Evolutionary conservation across 2,113 vertebrate species (phyloP).

Genomic region (Centrocercus urophasianus): DNA sequence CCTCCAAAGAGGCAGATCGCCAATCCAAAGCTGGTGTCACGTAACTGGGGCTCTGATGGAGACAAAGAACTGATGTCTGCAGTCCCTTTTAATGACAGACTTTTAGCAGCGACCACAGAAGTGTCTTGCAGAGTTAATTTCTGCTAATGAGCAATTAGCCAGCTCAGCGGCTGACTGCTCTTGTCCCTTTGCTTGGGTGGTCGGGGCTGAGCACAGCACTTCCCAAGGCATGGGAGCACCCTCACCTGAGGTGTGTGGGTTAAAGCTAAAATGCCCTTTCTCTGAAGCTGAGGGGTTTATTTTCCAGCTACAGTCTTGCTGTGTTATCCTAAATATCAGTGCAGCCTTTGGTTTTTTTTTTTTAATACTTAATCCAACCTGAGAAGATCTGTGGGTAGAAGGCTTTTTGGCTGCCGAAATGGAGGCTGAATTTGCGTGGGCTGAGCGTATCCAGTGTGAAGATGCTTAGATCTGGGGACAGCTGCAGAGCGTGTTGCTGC

Average conservation of each 20-base stretch:
- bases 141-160: constrained; percentile 42
- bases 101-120: constrained; percentile 33
- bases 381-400: neutral
- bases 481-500: neutral
- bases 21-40: neutral
- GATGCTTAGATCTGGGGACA: neutral
- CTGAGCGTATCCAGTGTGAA: neutral
- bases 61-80: neutral
- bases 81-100: neutral
- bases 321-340: neutral
- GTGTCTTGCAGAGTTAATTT: constrained; percentile 22
- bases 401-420: neutral
- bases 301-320: neutral
- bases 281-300: neutral
- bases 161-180: neutral
- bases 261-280: neutral
- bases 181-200: neutral
- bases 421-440: neutral
- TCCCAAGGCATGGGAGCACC: neutral
- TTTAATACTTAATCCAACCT: neutral
- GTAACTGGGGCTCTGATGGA: neutral
- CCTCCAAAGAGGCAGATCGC: neutral
- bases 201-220: neutral
- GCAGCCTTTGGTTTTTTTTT: neutral
- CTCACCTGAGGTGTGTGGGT: neutral